These are phyloP conservation scores for Blastobasis adustella DNA, from an alignment of 2,888 invertebrate genomes.

Conservation along the genomic window DNA sequence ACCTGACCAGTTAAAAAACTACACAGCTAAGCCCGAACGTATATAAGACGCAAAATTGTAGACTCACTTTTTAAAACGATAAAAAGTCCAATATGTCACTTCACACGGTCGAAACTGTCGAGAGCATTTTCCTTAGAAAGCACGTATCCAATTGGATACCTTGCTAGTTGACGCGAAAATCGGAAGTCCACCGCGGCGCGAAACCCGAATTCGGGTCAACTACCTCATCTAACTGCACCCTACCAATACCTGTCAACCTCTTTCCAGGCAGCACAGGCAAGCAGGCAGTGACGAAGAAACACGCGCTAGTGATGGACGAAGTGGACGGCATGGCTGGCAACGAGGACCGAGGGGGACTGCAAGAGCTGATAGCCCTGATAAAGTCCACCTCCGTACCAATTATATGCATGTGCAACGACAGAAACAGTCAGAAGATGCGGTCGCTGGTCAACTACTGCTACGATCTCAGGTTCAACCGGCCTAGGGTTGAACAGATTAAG, in stretches of 20 bases:
- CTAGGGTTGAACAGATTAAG: constrained; percentile 92
- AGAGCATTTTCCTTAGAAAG: no score
- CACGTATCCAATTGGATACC: no score
- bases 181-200: no score
- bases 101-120: no score
- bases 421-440: constrained; percentile 94
- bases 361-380: constrained; percentile 94
- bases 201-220: no score
- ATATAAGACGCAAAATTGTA: no score
- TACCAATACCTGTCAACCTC: background rate
- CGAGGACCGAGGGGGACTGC: constrained; percentile 97
- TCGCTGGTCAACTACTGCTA: constrained; percentile 95
- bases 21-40: no score
- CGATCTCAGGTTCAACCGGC: constrained; percentile 90
- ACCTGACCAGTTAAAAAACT: no score
- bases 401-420: constrained; percentile 98
- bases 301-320: constrained; percentile 99
- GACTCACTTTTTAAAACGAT: no score
- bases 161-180: no score
- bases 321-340: constrained; percentile 99
- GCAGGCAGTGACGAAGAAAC: constrained; percentile 79
- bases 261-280: constrained; percentile 53
- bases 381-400: constrained; percentile 91
- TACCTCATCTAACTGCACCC: no score
- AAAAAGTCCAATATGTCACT: no score